Base-by-base conservation (phyloP, 2,113 vertebrate genomes). In the Gymnobelideus leadbeateri region DNA sequence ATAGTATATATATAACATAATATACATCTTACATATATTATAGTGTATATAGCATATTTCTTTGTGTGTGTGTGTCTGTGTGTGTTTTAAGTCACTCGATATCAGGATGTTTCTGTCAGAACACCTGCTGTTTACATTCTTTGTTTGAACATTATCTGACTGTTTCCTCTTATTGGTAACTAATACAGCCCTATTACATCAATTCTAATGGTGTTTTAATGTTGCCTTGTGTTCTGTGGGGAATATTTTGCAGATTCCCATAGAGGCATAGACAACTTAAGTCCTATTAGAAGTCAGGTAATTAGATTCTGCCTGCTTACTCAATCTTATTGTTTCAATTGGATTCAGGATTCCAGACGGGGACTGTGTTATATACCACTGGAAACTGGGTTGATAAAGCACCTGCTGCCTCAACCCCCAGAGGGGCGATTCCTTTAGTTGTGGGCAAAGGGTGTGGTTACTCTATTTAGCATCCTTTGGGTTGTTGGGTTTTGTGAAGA, bases 221-320 rank as follows among this genome's bases (percentile, higher is more conserved):
- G 5, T 49, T 90, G 49, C 52, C 92, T 96, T 8, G 9, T 51
- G 77, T 94, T 93, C 92, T 97, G 21, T 46, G 52, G 96, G 84
- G 91, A 92, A 91, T 90, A 84, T 68, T 95, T 93, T 89, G 31
- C 68, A 92, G 89, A 77, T 97, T 96, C 14, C 84, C 94, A 92
- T 91, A 51, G 53, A 94, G 55, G 43, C 92, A 47, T 43, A 68
- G 57, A 19, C 53, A 89, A 28, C 24, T 53, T 53, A 43, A 91
- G 52, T 94, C 54, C 2, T 92, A 51, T 95, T 96, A 96, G 28
- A 92, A 92, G 11, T 10, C 23, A 91, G 91, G 89, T 93, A 92
- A 91, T 97, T 95, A 91, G 94, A 97, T 89, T 96, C 90, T 95
- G 84, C 94, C 93, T 53, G 21, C 91, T 95, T 92, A 8, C 53